phyloP scores from a whole-genome alignment of 2,113 vertebrate species.

The Sciurus niger region DNA sequence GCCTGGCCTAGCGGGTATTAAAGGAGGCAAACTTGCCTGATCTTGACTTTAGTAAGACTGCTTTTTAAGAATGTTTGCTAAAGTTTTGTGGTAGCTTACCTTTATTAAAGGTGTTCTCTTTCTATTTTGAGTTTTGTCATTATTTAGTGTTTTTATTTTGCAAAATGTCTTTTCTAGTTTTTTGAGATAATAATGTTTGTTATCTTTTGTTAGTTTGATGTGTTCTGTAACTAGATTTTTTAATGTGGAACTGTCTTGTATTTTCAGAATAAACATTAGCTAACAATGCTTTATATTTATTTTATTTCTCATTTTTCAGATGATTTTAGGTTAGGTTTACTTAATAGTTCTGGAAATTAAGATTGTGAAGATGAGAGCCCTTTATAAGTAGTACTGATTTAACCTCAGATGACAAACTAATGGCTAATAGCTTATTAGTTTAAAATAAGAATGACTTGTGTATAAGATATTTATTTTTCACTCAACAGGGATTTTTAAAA shows the following conservation, averaged over 20 bases:
- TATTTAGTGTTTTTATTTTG: neutral
- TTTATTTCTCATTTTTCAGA: neutral
- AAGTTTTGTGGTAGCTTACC: neutral
- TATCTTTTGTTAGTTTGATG: neutral
- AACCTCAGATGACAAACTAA: neutral
- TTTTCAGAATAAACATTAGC: neutral
- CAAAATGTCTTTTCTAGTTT: neutral
- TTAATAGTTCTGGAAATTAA: neutral
- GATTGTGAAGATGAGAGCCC: neutral
- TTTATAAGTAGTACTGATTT: neutral
- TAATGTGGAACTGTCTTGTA: neutral
- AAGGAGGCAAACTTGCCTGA: neutral
- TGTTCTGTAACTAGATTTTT: neutral
- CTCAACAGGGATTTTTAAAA: neutral
- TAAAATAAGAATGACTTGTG: neutral
- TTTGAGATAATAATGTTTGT: neutral
- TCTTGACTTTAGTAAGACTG: neutral
- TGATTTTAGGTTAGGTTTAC: neutral
- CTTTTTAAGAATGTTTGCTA: neutral
- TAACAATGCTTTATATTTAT: neutral
- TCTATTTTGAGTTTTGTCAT: neutral
- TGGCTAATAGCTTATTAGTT: neutral
- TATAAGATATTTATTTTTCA: neutral
- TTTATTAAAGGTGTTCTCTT: neutral
- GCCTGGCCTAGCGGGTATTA: neutral